Conservation (phyloP, 2,797 vertebrate genomes). For the Netta rufina region DNA sequence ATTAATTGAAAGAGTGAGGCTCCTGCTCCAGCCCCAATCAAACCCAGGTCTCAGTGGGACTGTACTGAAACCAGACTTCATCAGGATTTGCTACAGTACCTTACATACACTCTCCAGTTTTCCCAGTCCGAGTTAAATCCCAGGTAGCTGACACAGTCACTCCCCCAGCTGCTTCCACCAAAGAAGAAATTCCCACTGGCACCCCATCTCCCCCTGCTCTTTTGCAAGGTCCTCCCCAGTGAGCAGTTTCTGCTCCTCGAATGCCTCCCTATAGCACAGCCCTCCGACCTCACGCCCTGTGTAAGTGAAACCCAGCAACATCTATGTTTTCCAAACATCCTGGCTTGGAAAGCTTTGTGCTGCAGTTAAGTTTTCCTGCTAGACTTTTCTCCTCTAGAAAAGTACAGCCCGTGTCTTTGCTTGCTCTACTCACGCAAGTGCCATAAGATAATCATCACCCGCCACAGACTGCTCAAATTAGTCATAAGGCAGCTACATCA, state of each 20-base stretch:
- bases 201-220: neutral
- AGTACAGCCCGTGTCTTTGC: neutral
- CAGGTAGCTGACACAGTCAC: neutral
- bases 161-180: neutral
- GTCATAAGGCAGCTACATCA: constrained; percentile 40
- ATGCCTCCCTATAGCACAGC: neutral
- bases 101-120: neutral
- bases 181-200: neutral
- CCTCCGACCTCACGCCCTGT: neutral
- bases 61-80: neutral
- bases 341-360: neutral
- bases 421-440: neutral
- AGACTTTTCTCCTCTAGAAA: neutral
- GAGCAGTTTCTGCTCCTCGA: neutral
- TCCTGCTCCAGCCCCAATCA: neutral
- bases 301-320: neutral
- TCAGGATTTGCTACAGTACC: neutral
- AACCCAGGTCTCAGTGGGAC: neutral
- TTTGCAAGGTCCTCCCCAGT: neutral
- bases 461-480: constrained; percentile 28
- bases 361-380: neutral
- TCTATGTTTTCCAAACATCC: neutral
- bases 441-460: constrained; percentile 53
- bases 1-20: neutral
- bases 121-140: neutral